A percentile compares a stretch with the other conserved stretches of the same genome.
Conservation (phyloP, 2,888 invertebrate genomes). For the Callimorpha dominula region DNA sequence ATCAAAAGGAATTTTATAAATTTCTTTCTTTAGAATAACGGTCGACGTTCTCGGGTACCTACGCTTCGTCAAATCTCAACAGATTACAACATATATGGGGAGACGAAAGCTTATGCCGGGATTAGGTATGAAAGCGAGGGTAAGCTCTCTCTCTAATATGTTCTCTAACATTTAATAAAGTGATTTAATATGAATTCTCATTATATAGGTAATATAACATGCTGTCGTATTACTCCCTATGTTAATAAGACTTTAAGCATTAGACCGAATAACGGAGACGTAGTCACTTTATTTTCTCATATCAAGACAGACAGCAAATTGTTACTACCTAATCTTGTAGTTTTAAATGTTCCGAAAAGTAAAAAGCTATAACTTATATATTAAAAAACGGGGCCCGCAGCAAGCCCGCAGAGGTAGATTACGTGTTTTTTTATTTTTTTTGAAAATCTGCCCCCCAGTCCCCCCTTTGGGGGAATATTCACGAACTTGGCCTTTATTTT, state of each 20-base stretch:
- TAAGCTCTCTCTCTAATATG: constrained; percentile 46
- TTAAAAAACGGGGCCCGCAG: too few relatives aligned
- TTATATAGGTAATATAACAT: background rate
- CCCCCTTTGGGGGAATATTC: too few relatives aligned
- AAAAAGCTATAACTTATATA: background rate
- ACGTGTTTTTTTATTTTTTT: too few relatives aligned
- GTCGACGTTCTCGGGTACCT: constrained; percentile 18
- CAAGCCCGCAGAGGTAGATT: too few relatives aligned
- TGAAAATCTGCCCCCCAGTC: too few relatives aligned
- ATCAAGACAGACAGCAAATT: background rate
- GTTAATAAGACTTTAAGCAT: background rate
- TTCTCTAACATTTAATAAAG: constrained; percentile 47
- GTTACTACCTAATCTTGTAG: background rate
- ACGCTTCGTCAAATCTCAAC: constrained; percentile 39
- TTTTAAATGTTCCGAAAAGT: background rate
- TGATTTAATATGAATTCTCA: constrained; percentile 29
- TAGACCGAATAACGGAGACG: background rate
- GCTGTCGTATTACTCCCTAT: background rate
- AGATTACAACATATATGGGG: constrained; percentile 43
- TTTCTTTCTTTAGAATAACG: constrained; percentile 33
- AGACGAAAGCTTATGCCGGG: constrained; percentile 40
- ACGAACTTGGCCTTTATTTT: too few relatives aligned
- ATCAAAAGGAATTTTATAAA: constrained; percentile 31
- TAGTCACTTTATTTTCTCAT: background rate
- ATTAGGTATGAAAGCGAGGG: constrained; percentile 49